Evolutionary conservation across 2,888 invertebrate species (phyloP).

Genomic region (Lasioglossum marginatum): DNA sequence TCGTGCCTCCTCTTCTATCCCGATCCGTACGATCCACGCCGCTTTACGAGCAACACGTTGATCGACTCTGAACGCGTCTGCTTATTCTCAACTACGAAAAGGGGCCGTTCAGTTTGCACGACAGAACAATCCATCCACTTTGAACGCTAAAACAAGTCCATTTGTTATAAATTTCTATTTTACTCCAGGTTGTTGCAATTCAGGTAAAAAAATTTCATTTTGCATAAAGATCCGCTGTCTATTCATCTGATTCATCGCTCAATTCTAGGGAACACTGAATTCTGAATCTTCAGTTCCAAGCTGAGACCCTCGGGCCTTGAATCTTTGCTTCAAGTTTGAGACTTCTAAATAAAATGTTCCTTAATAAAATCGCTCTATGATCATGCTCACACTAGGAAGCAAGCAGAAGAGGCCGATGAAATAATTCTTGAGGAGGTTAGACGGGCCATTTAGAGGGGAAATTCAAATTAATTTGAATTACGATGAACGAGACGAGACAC

Average conservation of each 20-base stretch:
- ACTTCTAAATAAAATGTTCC: too few relatives aligned
- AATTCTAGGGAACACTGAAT: background rate
- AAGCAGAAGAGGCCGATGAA: background rate
- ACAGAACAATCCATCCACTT: background rate
- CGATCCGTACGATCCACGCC: background rate
- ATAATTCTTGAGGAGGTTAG: background rate
- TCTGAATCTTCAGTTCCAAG: background rate
- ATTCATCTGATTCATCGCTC: too few relatives aligned
- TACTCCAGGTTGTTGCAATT: too few relatives aligned
- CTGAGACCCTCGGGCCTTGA: background rate
- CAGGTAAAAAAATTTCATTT: too few relatives aligned
- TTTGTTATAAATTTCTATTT: background rate
- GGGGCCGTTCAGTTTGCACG: background rate
- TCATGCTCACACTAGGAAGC: background rate
- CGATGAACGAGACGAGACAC: constrained; percentile 54
- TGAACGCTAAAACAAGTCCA: background rate
- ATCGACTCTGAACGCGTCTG: background rate
- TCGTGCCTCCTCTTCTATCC: background rate
- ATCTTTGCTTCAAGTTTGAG: background rate
- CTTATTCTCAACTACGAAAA: background rate
- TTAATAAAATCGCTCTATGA: background rate
- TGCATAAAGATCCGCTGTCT: too few relatives aligned
- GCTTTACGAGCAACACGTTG: background rate
- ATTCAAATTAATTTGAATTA: constrained; percentile 50
- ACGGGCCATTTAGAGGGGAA: constrained; percentile 2